phyloP scores from a whole-genome alignment of 2,113 vertebrate species.

The Rafetus swinhoei region DNA sequence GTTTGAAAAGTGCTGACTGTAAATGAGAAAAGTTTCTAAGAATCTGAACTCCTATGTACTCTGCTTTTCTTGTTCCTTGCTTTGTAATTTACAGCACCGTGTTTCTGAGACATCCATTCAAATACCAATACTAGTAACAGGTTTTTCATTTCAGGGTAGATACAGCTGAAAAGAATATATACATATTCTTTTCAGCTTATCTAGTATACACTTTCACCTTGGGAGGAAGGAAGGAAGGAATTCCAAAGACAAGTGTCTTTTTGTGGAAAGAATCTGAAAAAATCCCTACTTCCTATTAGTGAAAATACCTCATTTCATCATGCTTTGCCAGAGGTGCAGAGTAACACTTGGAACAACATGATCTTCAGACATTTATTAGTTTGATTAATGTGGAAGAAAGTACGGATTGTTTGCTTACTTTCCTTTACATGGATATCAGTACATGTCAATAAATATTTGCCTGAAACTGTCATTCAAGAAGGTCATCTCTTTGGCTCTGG shows the following conservation, averaged over 20 bases:
- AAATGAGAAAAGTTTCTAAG: constrained; percentile 37
- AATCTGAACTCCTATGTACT: constrained; percentile 15
- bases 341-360: not conserved
- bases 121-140: not conserved
- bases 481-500: not conserved
- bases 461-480: not conserved
- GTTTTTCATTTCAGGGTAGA: constrained; percentile 28
- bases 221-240: not conserved
- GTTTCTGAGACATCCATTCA: constrained; percentile 34
- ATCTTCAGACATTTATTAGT: not conserved
- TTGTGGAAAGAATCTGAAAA: not conserved
- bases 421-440: not conserved
- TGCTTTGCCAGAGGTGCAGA: not conserved
- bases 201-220: too few species aligned
- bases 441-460: not conserved
- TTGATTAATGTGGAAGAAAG: not conserved
- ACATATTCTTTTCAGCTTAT: too few species aligned
- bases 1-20: constrained; percentile 33
- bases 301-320: not conserved
- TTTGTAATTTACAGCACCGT: constrained; percentile 14
- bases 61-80: not conserved
- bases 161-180: not conserved
- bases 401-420: not conserved
- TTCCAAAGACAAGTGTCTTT: not conserved
- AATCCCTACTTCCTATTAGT: not conserved